Conservation (phyloP, 2,888 invertebrate genomes). For the Deroplatys truncata region DNA sequence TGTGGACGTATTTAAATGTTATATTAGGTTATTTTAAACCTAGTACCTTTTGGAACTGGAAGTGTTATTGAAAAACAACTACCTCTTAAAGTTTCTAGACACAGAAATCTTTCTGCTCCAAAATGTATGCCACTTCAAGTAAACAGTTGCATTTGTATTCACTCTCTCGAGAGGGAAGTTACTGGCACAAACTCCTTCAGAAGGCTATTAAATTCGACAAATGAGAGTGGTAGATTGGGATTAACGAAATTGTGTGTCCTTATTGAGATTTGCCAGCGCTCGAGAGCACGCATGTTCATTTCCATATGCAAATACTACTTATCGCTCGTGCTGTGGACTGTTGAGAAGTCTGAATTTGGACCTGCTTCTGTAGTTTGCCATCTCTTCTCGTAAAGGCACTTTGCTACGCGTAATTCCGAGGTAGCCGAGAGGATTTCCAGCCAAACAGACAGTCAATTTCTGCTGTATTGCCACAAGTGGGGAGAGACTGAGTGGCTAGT, state of each 20-base stretch:
- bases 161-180: not conserved
- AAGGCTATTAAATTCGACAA: not conserved
- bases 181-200: not conserved
- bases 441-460: not conserved
- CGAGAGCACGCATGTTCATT: not conserved
- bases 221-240: not conserved
- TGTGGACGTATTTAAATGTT: too few species aligned
- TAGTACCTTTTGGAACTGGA: too few species aligned
- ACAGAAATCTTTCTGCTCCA: too few species aligned
- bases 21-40: too few species aligned
- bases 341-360: not conserved
- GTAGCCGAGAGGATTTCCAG: not conserved
- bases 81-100: too few species aligned
- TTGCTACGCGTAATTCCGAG: not conserved
- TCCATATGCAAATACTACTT: not conserved
- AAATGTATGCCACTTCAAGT: too few species aligned
- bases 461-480: not conserved
- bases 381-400: not conserved
- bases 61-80: too few species aligned
- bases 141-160: not conserved
- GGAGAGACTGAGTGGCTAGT: not conserved
- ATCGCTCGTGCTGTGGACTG: not conserved
- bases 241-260: not conserved
- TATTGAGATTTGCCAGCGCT: not conserved
- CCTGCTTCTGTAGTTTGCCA: not conserved